Evolutionary conservation across 2,888 invertebrate genomes (phyloP).

Genomic region (Neuroscelio doddi): DNA sequence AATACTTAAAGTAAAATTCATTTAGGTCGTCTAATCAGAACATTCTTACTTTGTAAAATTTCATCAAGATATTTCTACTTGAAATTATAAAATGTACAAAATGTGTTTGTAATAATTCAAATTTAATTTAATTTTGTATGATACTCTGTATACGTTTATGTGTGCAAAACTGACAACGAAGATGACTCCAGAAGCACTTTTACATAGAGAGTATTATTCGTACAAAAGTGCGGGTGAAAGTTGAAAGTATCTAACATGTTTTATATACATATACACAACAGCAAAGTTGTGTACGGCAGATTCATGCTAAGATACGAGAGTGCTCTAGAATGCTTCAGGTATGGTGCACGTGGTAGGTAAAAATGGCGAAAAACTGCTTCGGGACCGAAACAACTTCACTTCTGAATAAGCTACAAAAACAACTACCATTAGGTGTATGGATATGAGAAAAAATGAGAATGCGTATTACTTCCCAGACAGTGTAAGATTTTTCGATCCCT

Average conservation of each 20-base stretch:
- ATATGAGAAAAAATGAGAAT: neutral
- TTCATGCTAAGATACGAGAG: constrained; percentile 4
- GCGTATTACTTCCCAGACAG: neutral
- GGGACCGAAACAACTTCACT: neutral
- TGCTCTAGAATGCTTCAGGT: constrained; percentile 10
- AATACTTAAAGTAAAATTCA: too few relatives aligned
- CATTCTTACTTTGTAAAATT: too few relatives aligned
- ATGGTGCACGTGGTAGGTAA: constrained; percentile 6
- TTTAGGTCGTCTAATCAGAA: too few relatives aligned
- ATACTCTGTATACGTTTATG: neutral
- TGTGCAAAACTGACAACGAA: neutral
- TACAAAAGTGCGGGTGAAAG: constrained; percentile 10
- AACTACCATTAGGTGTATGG: too few relatives aligned
- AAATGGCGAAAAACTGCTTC: constrained; percentile 5
- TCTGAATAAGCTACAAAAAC: neutral
- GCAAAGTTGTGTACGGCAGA: constrained; percentile 4
- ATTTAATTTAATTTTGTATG: too few relatives aligned
- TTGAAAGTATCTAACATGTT: constrained; percentile 4
- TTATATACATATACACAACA: neutral
- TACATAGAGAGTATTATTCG: constrained; percentile 1
- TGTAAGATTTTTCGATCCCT: neutral
- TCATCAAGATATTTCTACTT: too few relatives aligned
- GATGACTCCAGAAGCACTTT: constrained; percentile 1
- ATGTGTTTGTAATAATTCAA: too few relatives aligned
- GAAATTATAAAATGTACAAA: too few relatives aligned